Percentiles rank a stretch among this genome's conserved stretches.
Conservation (phyloP, 2,888 invertebrate genomes). For the Sarcophaga caerulescens region DNA sequence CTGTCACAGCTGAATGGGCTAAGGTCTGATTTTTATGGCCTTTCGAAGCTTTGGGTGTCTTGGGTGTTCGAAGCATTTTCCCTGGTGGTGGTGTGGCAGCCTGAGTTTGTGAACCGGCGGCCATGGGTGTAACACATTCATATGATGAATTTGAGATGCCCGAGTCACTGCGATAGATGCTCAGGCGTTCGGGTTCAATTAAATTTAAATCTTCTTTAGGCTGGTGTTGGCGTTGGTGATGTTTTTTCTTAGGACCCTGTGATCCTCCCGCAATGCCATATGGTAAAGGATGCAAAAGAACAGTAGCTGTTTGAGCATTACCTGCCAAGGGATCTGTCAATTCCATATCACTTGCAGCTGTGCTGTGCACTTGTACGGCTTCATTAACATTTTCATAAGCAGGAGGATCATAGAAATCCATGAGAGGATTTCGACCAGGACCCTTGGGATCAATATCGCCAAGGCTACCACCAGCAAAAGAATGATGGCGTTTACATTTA, state of each 20-base stretch:
- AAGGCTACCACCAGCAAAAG: slow-evolving; percentile 80
- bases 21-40: slow-evolving; percentile 53
- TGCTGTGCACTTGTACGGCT: slow-evolving; percentile 85
- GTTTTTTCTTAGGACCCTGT: slow-evolving; percentile 76
- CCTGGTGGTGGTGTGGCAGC: slow-evolving; percentile 54
- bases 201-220: slow-evolving; percentile 77
- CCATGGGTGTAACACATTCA: slow-evolving; percentile 83
- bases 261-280: slow-evolving; percentile 69
- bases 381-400: slow-evolving; percentile 86
- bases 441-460: slow-evolving; percentile 77
- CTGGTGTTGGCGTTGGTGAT: slow-evolving; percentile 79
- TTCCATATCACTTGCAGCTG: slow-evolving; percentile 72
- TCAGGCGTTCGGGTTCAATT: slow-evolving; percentile 79
- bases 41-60: slow-evolving; percentile 72
- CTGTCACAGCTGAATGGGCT: slow-evolving; percentile 60
- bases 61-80: slow-evolving; percentile 66
- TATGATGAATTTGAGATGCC: slow-evolving; percentile 82
- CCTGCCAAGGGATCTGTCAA: slow-evolving; percentile 67
- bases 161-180: slow-evolving; percentile 81
- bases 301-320: slow-evolving; percentile 71
- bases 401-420: slow-evolving; percentile 80
- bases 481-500: slow-evolving; percentile 81
- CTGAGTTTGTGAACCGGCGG: slow-evolving; percentile 71
- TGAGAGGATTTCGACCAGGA: slow-evolving; percentile 68
- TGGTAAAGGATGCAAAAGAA: slow-evolving; percentile 74